phyloP scores from a whole-genome alignment of 1,140 invertebrate genomes.

The Drosophila busckii region DNA sequence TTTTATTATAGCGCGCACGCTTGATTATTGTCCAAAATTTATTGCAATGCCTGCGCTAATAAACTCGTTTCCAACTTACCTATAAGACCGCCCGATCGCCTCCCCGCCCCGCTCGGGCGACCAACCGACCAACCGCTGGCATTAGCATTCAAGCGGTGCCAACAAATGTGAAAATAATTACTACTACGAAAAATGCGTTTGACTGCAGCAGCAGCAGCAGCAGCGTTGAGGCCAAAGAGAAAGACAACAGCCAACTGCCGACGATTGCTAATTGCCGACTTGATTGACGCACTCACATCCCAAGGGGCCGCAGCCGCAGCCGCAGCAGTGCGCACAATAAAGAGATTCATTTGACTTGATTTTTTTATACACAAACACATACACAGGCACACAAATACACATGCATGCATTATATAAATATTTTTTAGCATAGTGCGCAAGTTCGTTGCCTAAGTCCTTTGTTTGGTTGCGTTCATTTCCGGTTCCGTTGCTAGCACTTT shows the following conservation, averaged over 20 bases:
- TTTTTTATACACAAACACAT: too few relatives aligned
- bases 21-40: conserved; percentile 71
- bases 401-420: too few relatives aligned
- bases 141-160: conserved; percentile 73
- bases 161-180: conserved; percentile 76
- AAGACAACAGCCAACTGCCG: not conserved
- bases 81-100: not conserved
- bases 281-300: conserved; percentile 45
- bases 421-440: conserved; percentile 20
- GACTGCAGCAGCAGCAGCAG: not conserved
- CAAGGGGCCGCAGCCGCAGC: not conserved
- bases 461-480: conserved; percentile 48
- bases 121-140: conserved; percentile 9
- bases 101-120: not conserved
- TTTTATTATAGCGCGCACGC: conserved; percentile 42
- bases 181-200: conserved; percentile 46
- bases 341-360: conserved; percentile 36
- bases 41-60: conserved; percentile 70
- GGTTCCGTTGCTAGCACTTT: conserved; percentile 50
- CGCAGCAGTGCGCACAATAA: conserved; percentile 30
- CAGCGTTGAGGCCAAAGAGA: not conserved
- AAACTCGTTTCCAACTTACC: conserved; percentile 46
- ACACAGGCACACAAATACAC: too few relatives aligned
- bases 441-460: conserved; percentile 42
- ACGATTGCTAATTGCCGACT: conserved; percentile 51